A percentile compares a stretch with the other conserved stretches of the same genome.
Conservation (phyloP, 1,140 invertebrate genomes). For the Orchestia grillus region DNA sequence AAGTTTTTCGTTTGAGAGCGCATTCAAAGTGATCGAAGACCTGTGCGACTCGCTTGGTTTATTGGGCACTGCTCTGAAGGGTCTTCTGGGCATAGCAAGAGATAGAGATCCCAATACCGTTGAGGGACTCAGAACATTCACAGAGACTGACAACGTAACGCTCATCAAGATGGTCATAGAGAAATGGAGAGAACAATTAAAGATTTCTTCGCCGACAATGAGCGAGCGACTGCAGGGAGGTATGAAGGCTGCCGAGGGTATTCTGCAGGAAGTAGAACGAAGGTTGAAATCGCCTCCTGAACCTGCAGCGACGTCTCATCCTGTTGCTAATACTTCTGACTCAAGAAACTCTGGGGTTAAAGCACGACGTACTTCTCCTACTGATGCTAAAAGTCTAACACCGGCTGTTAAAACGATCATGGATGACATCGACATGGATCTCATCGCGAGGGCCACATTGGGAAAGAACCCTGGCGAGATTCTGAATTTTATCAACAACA, state of each 20-base stretch:
- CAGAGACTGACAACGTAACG: neutral
- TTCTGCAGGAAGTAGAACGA: neutral
- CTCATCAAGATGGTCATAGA: conserved; percentile 34
- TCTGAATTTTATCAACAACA: conserved; percentile 43
- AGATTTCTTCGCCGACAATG: neutral
- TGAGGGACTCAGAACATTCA: neutral
- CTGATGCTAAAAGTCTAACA: neutral
- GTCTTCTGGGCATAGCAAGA: neutral
- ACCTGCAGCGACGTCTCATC: neutral
- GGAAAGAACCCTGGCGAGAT: conserved; percentile 40
- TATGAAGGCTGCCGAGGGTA: neutral
- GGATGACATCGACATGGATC: conserved; percentile 43
- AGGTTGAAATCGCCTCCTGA: neutral
- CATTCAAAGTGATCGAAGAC: neutral
- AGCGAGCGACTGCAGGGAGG: neutral
- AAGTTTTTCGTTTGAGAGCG: neutral
- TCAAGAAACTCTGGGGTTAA: neutral
- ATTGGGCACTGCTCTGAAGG: conserved; percentile 9
- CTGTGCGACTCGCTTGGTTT: neutral
- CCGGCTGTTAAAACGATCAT: neutral
- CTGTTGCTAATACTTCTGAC: neutral
- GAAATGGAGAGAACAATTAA: conserved; percentile 12
- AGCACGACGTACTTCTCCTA: neutral
- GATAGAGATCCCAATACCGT: neutral
- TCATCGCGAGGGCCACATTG: neutral